A percentile compares a stretch with the other conserved stretches of the same genome.
Conservation (phyloP, 2,113 vertebrate genomes). For the Noctilio leporinus region DNA sequence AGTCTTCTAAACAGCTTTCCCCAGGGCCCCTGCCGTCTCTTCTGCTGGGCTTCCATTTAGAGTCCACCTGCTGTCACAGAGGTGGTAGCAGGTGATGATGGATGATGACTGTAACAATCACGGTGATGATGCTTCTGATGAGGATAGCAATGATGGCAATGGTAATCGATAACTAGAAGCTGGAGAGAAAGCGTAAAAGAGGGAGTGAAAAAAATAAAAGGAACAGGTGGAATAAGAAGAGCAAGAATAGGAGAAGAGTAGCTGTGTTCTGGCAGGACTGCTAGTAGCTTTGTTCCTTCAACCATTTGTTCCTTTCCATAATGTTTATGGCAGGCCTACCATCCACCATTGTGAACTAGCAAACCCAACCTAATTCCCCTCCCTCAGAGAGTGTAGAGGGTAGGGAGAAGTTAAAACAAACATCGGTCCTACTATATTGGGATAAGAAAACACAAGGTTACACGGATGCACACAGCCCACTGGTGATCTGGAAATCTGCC, state of each 20-base stretch:
- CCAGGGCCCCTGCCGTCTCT: background rate
- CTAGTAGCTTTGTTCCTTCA: background rate
- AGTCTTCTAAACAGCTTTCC: background rate
- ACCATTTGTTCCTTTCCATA: background rate
- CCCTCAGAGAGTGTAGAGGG: background rate
- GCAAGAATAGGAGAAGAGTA: background rate
- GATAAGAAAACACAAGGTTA: background rate
- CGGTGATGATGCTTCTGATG: background rate
- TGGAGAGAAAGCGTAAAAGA: background rate
- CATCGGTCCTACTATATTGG: background rate
- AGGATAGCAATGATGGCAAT: background rate
- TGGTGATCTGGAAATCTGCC: background rate
- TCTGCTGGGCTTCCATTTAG: background rate
- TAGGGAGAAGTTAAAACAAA: background rate
- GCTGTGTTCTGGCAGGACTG: accelerated
- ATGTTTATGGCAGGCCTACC: background rate
- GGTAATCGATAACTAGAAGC: background rate
- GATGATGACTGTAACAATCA: background rate
- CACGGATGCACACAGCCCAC: background rate
- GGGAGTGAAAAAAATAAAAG: background rate
- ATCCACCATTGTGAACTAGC: accelerated
- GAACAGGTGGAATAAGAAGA: background rate
- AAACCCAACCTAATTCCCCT: background rate
- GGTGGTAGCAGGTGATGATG: background rate
- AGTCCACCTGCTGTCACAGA: background rate